A percentile compares a stretch with the other conserved stretches of the same genome.
These are phyloP conservation scores for Hydrophis major DNA, from an alignment of 2,797 vertebrate genomes.

Conservation along the genomic window DNA sequence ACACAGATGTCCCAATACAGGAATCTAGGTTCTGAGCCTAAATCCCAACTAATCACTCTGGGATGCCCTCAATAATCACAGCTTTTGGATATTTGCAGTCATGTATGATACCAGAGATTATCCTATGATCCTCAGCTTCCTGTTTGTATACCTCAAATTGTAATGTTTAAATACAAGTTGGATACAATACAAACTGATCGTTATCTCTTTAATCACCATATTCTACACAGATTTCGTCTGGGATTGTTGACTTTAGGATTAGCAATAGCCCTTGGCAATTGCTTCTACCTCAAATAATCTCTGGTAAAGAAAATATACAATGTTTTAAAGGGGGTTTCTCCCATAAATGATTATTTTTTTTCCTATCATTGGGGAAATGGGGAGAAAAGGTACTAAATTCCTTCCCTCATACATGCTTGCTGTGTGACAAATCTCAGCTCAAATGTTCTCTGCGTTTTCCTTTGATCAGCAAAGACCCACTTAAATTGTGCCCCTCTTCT, in stretches of 20 bases:
- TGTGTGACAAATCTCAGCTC: background rate
- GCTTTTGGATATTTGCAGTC: background rate
- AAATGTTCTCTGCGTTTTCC: background rate
- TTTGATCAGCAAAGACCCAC: fast-evolving
- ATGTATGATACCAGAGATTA: background rate
- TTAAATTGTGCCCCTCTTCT: background rate
- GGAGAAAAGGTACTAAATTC: background rate
- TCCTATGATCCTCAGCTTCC: background rate
- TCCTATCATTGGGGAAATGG: background rate
- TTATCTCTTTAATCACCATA: background rate
- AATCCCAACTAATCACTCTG: background rate
- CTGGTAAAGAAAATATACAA: background rate
- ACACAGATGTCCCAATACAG: background rate
- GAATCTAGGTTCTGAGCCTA: background rate
- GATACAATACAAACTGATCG: background rate
- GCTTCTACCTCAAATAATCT: background rate
- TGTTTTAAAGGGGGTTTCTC: fast-evolving
- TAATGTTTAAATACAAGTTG: background rate
- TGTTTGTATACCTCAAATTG: background rate
- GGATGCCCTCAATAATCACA: background rate
- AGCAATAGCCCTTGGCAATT: background rate
- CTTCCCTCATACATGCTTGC: background rate
- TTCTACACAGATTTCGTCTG: background rate
- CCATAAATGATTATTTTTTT: background rate
- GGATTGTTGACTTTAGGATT: fast-evolving